A percentile compares a stretch with the other conserved stretches of the same genome.
Conservation (phyloP, 2,797 vertebrate species). For the Eulemur rubriventer region DNA sequence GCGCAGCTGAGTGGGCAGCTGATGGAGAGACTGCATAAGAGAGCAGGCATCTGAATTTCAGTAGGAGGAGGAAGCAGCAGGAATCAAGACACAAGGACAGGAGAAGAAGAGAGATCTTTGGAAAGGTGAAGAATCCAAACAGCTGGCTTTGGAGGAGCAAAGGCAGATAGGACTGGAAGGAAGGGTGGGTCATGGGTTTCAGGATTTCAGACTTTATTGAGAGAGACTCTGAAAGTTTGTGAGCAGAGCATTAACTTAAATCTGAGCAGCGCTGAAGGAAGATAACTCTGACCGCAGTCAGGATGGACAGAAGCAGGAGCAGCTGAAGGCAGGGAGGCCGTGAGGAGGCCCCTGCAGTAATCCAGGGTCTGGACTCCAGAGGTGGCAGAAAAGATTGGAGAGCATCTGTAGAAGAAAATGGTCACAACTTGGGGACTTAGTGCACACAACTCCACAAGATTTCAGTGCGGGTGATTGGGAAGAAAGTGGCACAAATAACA, state of each 20-base stretch:
- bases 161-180: not conserved
- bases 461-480: not conserved
- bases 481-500: not conserved
- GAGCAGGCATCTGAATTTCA: slow-evolving; percentile 8
- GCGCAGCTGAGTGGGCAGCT: not conserved
- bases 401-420: not conserved
- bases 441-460: not conserved
- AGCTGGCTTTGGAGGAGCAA: not conserved
- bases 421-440: not conserved
- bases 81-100: not conserved
- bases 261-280: not conserved
- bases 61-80: not conserved
- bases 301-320: not conserved
- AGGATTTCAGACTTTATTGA: not conserved
- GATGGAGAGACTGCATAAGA: not conserved
- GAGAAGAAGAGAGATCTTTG: not conserved
- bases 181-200: too few relatives aligned
- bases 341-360: not conserved
- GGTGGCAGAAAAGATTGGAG: not conserved
- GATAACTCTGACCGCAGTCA: not conserved
- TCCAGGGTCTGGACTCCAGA: not conserved
- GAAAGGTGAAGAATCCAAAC: not conserved
- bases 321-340: not conserved
- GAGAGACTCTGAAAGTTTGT: not conserved
- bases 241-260: not conserved